Conservation (phyloP, 2,888 invertebrate genomes). For the Herminia tarsipennalis region DNA sequence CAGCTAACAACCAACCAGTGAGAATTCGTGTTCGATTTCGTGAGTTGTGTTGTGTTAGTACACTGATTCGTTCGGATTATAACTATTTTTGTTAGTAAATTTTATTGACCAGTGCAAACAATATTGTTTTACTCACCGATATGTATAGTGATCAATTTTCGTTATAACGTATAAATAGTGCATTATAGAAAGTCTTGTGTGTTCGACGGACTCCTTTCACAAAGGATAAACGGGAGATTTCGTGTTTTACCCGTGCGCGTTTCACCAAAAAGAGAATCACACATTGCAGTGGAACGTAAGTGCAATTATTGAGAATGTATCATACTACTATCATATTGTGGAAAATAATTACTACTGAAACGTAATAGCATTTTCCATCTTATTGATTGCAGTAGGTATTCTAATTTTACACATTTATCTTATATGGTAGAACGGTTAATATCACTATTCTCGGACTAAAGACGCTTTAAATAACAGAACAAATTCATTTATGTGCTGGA, state of each 20-base stretch:
- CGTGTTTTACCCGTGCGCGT: slow-evolving; percentile 53
- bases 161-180: slow-evolving; percentile 34
- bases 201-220: slow-evolving; percentile 67
- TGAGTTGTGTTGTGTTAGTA: slow-evolving; percentile 39
- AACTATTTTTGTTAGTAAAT: slow-evolving; percentile 57
- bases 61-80: slow-evolving; percentile 48
- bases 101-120: slow-evolving; percentile 50
- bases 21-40: slow-evolving; percentile 60
- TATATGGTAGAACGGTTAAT: too few species aligned
- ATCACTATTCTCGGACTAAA: too few species aligned
- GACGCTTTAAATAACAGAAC: too few species aligned
- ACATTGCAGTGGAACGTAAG: slow-evolving; percentile 61
- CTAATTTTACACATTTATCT: too few species aligned
- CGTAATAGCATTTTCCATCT: too few species aligned
- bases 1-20: slow-evolving; percentile 49
- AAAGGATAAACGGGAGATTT: slow-evolving; percentile 68
- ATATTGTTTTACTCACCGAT: slow-evolving; percentile 34
- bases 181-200: slow-evolving; percentile 45
- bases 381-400: too few species aligned
- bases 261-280: slow-evolving; percentile 46
- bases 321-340: too few species aligned
- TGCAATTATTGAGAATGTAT: slow-evolving; percentile 8
- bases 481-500: too few species aligned
- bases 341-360: too few species aligned
- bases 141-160: slow-evolving; percentile 28